Evolutionary conservation across 1,140 invertebrate species (phyloP).

Genomic region (Drosophila gunungcola): DNA sequence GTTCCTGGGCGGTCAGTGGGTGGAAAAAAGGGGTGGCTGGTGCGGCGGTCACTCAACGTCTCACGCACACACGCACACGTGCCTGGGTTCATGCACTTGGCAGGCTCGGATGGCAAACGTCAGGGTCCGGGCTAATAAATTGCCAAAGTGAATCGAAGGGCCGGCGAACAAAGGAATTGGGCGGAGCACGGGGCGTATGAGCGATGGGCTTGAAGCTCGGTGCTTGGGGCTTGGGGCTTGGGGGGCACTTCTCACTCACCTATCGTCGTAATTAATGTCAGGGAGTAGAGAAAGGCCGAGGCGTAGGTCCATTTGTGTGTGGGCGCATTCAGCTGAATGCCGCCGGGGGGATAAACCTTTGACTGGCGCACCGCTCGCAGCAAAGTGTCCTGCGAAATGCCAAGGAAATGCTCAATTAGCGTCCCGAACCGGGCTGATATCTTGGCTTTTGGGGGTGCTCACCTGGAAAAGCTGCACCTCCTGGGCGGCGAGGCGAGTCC

Average conservation of each 20-base stretch:
- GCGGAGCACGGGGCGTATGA: background rate
- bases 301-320: constrained; percentile 94
- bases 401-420: constrained; percentile 25
- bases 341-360: constrained; percentile 76
- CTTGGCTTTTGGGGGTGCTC: constrained; percentile 46
- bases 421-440: background rate
- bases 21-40: background rate
- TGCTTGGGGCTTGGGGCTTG: too few species aligned
- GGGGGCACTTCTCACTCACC: constrained; percentile 88
- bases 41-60: constrained; percentile 70
- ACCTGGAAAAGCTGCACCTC: constrained; percentile 95
- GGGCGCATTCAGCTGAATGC: constrained; percentile 85
- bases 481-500: constrained; percentile 93
- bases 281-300: constrained; percentile 96
- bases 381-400: constrained; percentile 80
- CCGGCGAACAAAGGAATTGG: constrained; percentile 8
- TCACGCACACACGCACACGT: constrained; percentile 50
- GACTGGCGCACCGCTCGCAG: constrained; percentile 83
- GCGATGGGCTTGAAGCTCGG: background rate
- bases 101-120: constrained; percentile 67
- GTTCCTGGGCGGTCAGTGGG: constrained; percentile 1
- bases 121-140: constrained; percentile 71
- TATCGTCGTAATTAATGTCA: constrained; percentile 98
- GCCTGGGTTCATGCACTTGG: constrained; percentile 46
- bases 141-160: constrained; percentile 53